A percentile compares a stretch with the other conserved stretches of the same genome.
Evolutionary conservation across 2,797 vertebrate species (phyloP).

Genomic region (Oreochromis grahami): DNA sequence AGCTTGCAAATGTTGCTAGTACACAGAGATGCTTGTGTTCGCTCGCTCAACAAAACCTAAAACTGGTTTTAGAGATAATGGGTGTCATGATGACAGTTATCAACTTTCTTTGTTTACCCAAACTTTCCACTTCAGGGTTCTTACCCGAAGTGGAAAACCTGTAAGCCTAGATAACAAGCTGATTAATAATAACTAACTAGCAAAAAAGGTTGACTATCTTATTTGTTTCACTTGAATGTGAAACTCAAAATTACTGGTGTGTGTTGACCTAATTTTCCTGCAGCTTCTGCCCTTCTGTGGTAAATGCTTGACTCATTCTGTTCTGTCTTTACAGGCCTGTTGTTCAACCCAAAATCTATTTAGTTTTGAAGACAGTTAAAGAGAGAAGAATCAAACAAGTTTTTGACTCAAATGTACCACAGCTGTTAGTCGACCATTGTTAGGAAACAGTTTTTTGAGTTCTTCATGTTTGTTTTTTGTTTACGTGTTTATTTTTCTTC

Average conservation of each 20-base stretch:
- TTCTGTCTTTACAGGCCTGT: neutral
- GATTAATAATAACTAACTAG: neutral
- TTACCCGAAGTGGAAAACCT: neutral
- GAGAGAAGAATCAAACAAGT: neutral
- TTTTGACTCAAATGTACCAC: neutral
- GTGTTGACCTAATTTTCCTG: neutral
- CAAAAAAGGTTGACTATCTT: neutral
- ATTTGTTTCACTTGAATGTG: neutral
- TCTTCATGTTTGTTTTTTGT: neutral
- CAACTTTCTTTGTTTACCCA: neutral
- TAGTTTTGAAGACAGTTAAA: neutral
- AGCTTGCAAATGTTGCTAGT: neutral
- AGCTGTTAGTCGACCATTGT: neutral
- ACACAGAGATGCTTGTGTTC: neutral
- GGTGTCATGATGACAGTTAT: neutral
- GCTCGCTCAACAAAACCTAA: neutral
- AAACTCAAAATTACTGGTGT: neutral
- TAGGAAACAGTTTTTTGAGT: neutral
- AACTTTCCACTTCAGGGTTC: neutral
- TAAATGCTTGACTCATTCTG: slow-evolving; percentile 8
- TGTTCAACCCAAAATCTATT: neutral
- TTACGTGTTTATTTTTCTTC: neutral
- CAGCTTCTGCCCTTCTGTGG: slow-evolving; percentile 17
- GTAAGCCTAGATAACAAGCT: neutral
- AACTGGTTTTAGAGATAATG: neutral